These are phyloP conservation scores for Parazoanthus atlanticus DNA, from an alignment of 92 coral and sea anemone genomes.

Conservation along the genomic window DNA sequence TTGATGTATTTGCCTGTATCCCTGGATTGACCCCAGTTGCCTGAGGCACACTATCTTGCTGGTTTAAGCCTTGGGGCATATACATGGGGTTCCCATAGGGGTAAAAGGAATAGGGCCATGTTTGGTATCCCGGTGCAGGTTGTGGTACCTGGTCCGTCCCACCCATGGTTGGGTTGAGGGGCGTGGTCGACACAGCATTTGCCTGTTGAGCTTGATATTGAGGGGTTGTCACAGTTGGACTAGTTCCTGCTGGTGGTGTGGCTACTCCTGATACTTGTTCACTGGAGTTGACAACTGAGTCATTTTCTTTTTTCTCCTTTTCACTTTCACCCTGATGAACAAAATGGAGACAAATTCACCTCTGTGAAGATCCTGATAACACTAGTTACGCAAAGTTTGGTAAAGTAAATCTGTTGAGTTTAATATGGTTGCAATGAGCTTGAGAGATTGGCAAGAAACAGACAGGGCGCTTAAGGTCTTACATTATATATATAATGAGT, in stretches of 20 bases:
- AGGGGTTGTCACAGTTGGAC: not conserved
- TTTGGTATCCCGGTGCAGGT: slow-evolving; percentile 22
- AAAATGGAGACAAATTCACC: not conserved
- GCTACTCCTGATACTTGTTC: not conserved
- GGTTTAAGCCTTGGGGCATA: slow-evolving; percentile 26
- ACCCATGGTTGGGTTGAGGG: not conserved
- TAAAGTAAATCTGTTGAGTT: too few species aligned
- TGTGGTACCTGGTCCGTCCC: slow-evolving; percentile 19
- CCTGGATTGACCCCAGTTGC: slow-evolving; percentile 25
- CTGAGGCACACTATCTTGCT: not conserved
- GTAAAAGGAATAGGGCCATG: slow-evolving; percentile 40
- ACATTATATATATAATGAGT: too few species aligned
- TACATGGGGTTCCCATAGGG: slow-evolving; percentile 43
- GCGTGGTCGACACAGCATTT: not conserved
- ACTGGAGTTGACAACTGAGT: not conserved
- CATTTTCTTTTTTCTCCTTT: slow-evolving; percentile 38
- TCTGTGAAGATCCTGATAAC: not conserved
- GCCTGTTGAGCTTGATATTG: not conserved
- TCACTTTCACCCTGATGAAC: slow-evolving; percentile 28
- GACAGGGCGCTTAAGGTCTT: too few species aligned
- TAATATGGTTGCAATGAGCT: too few species aligned
- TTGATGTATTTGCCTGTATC: not conserved
- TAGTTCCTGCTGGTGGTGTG: not conserved
- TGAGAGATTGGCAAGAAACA: too few species aligned
- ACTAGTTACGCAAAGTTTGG: too few species aligned